Percentiles rank a stretch among this genome's conserved stretches.
phyloP scores from a whole-genome alignment of 1,140 invertebrate species.

The Dendroctonus valens region DNA sequence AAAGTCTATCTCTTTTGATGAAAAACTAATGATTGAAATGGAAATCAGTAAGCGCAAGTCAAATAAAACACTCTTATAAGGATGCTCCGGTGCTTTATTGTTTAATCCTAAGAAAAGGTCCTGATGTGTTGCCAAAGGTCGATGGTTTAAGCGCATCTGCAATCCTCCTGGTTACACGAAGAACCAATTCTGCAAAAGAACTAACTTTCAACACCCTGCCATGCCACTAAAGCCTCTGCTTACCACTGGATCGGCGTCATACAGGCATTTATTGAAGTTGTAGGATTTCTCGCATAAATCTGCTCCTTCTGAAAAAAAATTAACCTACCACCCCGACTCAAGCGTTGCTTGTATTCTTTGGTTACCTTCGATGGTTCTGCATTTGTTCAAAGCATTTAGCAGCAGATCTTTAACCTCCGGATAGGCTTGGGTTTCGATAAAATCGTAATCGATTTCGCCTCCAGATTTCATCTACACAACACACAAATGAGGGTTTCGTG shows the following conservation, averaged over 20 bases:
- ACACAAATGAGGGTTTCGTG: background rate
- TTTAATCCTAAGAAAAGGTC: no score
- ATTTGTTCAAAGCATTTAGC: constrained; percentile 37
- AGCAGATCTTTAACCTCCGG: constrained; percentile 36
- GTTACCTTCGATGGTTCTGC: constrained; percentile 36
- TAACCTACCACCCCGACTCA: background rate
- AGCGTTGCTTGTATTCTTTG: constrained; percentile 4
- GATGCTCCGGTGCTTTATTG: no score
- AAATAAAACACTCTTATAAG: no score
- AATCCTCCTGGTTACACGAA: constrained; percentile 17
- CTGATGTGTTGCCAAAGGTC: no score
- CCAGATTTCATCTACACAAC: constrained; percentile 36
- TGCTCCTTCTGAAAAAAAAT: constrained; percentile 34
- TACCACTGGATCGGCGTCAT: constrained; percentile 38
- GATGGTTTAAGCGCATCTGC: no score
- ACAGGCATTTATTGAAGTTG: constrained; percentile 38
- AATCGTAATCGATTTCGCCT: constrained; percentile 38
- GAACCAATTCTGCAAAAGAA: constrained; percentile 36
- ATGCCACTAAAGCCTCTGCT: constrained; percentile 5
- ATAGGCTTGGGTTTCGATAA: constrained; percentile 34
- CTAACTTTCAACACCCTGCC: constrained; percentile 5
- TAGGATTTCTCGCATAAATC: constrained; percentile 39
- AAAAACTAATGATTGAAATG: no score
- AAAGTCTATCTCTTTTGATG: no score
- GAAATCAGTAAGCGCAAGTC: no score